Evolutionary conservation across 2,797 vertebrate genomes (phyloP), one percentile per base, ranked within the genome.

Genomic region (Anolis apletophallus): DNA sequence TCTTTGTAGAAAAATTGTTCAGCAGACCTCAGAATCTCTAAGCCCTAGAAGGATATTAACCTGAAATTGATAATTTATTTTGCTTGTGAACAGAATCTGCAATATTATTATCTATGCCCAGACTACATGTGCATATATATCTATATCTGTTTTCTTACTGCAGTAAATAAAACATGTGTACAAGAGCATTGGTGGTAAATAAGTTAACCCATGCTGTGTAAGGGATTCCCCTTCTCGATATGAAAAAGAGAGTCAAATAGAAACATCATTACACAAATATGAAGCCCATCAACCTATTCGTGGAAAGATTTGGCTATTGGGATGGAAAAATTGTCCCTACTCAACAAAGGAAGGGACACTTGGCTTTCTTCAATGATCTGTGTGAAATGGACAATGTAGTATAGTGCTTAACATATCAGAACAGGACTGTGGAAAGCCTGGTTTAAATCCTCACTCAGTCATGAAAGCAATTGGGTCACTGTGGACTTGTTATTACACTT

Each of bases 1-100:
- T 79, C 55, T 80, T 64, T 83, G 52, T 74, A 76, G 86, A 79
- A 29, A 55, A 19, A 84, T 1, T 79, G 14, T 76, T 84, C 55
- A 75, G 19, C 6, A 80, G 36, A n/a, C 34, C 10, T 85, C 32
- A 59, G 23, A 88, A 81, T 59, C 61, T 87, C 26, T 68, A 23
- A 67, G 72, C n/a, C 61, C 5, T 1, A 55, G 9, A 61, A 74
- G 78, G 32, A 23, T 59, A 36, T n/a, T 80, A 1, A 5, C 8
- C 21, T 88, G 17, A 46, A 87, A 80, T 19, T 40, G 67, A 52
- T 52, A 54, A 36, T 23, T 54, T 52, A 36, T 52, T 19, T 40
- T 84, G 12, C 59, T 55, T 76, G 64, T 26, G 29, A 71, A 64
- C 19, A 74, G 32, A 52, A 64, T 46, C 19, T 59, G 21, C 50